phyloP scores from a whole-genome alignment of 2,888 invertebrate species.

The Dendrolimus houi region DNA sequence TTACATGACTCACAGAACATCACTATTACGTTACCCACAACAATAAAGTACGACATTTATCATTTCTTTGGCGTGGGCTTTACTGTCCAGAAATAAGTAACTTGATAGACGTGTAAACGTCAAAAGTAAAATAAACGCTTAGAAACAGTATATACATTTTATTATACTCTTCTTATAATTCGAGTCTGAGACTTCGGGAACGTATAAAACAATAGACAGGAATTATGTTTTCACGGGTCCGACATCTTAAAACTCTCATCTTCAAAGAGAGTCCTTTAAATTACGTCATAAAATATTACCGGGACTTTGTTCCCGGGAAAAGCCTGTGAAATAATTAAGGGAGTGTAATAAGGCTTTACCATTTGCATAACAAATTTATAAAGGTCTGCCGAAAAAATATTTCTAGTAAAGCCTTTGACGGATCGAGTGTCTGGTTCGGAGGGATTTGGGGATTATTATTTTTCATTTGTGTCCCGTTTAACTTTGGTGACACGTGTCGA shows the following conservation, averaged over 20 bases:
- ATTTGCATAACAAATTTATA: slow-evolving; percentile 63
- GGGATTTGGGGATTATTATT: slow-evolving; percentile 21
- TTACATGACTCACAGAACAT: too few relatives aligned
- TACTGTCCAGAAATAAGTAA: too few relatives aligned
- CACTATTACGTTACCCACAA: too few relatives aligned
- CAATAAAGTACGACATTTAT: too few relatives aligned
- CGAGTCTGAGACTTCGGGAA: slow-evolving; percentile 16
- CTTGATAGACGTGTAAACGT: too few relatives aligned
- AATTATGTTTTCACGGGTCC: slow-evolving; percentile 29
- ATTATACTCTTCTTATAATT: slow-evolving; percentile 20
- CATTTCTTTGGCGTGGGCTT: too few relatives aligned
- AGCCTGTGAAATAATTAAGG: slow-evolving; percentile 63
- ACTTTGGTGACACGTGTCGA: neutral
- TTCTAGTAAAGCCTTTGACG: slow-evolving; percentile 49
- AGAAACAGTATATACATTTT: slow-evolving; percentile 17
- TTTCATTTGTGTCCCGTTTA: slow-evolving; percentile 10
- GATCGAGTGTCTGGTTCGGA: slow-evolving; percentile 30
- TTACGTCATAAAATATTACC: slow-evolving; percentile 60
- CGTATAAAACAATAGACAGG: slow-evolving; percentile 27
- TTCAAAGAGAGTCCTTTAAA: slow-evolving; percentile 51
- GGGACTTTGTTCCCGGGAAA: slow-evolving; percentile 44
- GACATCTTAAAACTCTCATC: slow-evolving; percentile 39
- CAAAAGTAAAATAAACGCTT: too few relatives aligned
- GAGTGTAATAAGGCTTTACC: slow-evolving; percentile 60
- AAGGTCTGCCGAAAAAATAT: slow-evolving; percentile 43